Evolutionary conservation across 2,797 vertebrate genomes (phyloP).

Genomic region (Hypotaenidia philippensis): DNA sequence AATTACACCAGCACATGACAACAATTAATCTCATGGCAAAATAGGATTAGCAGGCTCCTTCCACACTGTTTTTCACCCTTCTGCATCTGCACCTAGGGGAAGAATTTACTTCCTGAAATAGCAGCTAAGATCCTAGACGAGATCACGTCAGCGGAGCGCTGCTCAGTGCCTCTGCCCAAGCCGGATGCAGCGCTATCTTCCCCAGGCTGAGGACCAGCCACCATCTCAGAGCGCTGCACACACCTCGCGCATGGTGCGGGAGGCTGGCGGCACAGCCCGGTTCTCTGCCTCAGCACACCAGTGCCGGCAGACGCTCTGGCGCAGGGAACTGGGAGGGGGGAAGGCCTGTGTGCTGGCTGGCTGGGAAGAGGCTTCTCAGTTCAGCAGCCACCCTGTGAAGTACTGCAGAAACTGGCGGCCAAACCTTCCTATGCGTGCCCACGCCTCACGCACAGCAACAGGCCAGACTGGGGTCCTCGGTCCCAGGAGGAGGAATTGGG

Average conservation of each 20-base stretch:
- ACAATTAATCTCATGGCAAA: slow-evolving; percentile 55
- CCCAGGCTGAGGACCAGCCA: not conserved
- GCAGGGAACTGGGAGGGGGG: not conserved
- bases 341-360: fast-evolving
- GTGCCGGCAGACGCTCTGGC: not conserved
- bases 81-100: not conserved
- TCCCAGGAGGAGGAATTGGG: too few relatives aligned
- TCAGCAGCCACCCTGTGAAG: not conserved
- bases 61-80: not conserved
- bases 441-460: fast-evolving
- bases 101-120: not conserved
- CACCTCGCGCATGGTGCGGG: fast-evolving
- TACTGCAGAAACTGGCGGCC: fast-evolving
- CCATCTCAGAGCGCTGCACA: fast-evolving
- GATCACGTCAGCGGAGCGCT: not conserved
- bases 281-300: not conserved
- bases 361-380: not conserved
- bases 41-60: slow-evolving; percentile 50
- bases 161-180: not conserved
- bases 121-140: not conserved
- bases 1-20: slow-evolving; percentile 63
- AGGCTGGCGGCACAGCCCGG: fast-evolving
- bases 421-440: too few relatives aligned
- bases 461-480: not conserved
- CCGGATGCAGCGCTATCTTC: not conserved